Evolutionary conservation across 2,888 invertebrate species (phyloP).

Genomic region (Lampropteryx suffumata): DNA sequence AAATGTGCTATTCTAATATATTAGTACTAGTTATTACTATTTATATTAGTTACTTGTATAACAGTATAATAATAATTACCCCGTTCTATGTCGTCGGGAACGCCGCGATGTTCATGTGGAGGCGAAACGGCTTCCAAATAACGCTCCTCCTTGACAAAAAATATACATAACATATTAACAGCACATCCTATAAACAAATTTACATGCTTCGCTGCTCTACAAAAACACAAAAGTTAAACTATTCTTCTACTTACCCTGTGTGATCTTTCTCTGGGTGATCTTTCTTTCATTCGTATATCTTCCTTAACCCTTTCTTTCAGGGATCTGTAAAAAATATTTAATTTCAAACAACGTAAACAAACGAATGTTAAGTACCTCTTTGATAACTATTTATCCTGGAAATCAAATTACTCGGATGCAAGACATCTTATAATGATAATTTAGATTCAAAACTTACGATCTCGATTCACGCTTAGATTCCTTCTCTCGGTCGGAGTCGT

Average conservation of each 20-base stretch:
- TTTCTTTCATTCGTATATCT: constrained; percentile 81
- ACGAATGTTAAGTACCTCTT: too few species aligned
- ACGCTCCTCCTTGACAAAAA: constrained; percentile 72
- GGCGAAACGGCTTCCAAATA: constrained; percentile 76
- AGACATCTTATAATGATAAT: too few species aligned
- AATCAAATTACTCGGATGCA: too few species aligned
- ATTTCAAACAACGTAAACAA: too few species aligned
- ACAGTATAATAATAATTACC: constrained; percentile 45
- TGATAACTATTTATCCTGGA: too few species aligned
- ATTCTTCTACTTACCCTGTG: constrained; percentile 62
- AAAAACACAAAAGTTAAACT: neutral
- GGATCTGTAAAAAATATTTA: constrained; percentile 41
- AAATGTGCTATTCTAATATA: too few species aligned
- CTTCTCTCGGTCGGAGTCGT: constrained; percentile 70
- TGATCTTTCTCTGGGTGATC: constrained; percentile 76
- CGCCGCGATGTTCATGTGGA: constrained; percentile 80
- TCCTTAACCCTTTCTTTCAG: constrained; percentile 86
- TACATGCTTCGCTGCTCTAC: too few species aligned
- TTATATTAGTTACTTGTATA: too few species aligned
- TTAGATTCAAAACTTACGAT: constrained; percentile 45
- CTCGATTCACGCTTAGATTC: constrained; percentile 72
- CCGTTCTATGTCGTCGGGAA: constrained; percentile 75
- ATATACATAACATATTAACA: constrained; percentile 4
- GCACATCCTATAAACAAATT: neutral
- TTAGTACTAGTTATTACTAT: too few species aligned